phyloP scores from a whole-genome alignment of 2,113 vertebrate genomes.

The Strigops habroptila region DNA sequence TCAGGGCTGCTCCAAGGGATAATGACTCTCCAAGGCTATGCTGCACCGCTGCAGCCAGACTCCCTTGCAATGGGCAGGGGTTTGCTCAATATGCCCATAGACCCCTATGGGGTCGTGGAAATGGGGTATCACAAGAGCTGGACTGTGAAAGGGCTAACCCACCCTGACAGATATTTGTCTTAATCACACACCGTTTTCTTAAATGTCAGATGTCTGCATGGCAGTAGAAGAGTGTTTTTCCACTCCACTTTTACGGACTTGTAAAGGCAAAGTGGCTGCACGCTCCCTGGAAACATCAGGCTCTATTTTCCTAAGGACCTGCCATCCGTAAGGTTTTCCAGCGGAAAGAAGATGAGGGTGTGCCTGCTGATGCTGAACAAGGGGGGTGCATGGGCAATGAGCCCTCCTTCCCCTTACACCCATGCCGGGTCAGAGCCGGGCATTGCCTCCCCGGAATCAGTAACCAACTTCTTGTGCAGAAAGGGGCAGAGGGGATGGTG shows the following conservation, averaged over 20 bases:
- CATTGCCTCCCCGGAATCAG: not conserved
- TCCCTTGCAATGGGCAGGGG: fast-evolving
- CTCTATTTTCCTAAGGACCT: not conserved
- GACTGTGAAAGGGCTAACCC: not conserved
- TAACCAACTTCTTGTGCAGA: too few species aligned
- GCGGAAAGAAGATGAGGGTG: fast-evolving
- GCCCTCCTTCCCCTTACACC: not conserved
- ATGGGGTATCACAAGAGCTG: not conserved
- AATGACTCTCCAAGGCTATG: not conserved
- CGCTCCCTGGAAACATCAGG: not conserved
- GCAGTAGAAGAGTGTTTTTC: not conserved
- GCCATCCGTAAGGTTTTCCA: not conserved
- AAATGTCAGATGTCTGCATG: not conserved
- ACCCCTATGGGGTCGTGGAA: not conserved
- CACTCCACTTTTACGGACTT: not conserved
- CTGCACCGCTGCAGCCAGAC: not conserved
- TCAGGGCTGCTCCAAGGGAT: fast-evolving
- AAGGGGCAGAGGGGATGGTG: not conserved
- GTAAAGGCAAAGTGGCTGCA: not conserved
- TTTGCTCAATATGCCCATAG: fast-evolving
- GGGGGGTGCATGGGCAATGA: fast-evolving
- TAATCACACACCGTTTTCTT: not conserved
- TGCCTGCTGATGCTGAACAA: fast-evolving
- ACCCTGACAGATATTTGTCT: not conserved
- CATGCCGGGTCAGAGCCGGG: fast-evolving